phyloP scores from a whole-genome alignment of 2,888 invertebrate species.

The Acronicta aceris region DNA sequence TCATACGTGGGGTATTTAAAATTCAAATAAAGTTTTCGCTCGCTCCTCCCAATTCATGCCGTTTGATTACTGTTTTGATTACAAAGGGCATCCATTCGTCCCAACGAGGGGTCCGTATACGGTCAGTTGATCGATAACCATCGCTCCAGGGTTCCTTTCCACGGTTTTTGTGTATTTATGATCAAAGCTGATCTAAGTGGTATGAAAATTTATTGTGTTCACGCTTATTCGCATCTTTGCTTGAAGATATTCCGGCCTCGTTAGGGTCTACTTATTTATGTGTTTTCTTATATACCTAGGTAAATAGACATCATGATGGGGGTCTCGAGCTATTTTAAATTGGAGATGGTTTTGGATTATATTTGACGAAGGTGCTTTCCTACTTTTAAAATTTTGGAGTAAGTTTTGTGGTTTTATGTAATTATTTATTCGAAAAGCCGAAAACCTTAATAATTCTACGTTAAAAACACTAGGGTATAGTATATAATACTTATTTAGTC shows the following conservation, averaged over 20 bases:
- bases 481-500: too few relatives aligned
- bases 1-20: conserved; percentile 71
- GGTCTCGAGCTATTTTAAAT: conserved; percentile 11
- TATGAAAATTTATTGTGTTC: conserved; percentile 58
- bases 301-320: conserved; percentile 32
- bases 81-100: conserved; percentile 75
- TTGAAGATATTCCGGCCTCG: conserved; percentile 49
- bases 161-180: conserved; percentile 63
- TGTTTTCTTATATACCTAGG: conserved; percentile 27
- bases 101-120: conserved; percentile 62
- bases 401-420: not conserved
- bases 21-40: conserved; percentile 82
- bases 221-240: conserved; percentile 46
- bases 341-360: conserved; percentile 15
- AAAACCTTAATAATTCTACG: too few relatives aligned
- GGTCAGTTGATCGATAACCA: conserved; percentile 82
- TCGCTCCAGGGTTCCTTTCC: conserved; percentile 66
- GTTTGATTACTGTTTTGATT: conserved; percentile 87
- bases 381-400: not conserved
- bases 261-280: conserved; percentile 44
- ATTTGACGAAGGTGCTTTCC: not conserved
- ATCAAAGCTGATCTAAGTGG: conserved; percentile 58
- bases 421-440: too few relatives aligned
- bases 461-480: too few relatives aligned
- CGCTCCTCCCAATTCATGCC: conserved; percentile 73